Conservation (phyloP, 2,797 vertebrate genomes). For the Pristis pectinata region DNA sequence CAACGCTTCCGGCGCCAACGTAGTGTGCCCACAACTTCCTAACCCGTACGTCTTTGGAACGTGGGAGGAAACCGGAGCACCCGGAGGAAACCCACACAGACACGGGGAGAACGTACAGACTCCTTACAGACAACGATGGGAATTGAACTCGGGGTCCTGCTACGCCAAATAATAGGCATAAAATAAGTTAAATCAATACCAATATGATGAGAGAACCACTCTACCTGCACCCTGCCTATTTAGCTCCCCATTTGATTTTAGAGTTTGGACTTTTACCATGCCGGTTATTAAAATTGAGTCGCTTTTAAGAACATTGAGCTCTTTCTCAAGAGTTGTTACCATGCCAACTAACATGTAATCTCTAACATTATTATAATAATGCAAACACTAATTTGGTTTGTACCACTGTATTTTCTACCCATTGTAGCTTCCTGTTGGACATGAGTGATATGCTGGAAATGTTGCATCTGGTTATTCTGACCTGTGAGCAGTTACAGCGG, state of each 20-base stretch:
- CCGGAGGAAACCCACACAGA: no score
- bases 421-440: constrained; percentile 53
- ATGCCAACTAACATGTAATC: background rate
- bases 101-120: no score
- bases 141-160: background rate
- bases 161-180: background rate
- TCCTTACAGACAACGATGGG: no score
- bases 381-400: background rate
- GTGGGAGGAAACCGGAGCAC: no score
- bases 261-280: background rate
- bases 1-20: no score
- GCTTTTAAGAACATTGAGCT: background rate
- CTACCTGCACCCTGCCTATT: background rate
- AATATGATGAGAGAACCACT: no score
- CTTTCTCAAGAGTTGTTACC: background rate
- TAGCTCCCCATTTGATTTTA: background rate
- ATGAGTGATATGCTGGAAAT: constrained; percentile 47
- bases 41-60: no score
- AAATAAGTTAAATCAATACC: no score
- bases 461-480: constrained; percentile 34
- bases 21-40: no score
- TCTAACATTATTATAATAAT: background rate
- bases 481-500: constrained; percentile 34
- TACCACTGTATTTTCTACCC: constrained; percentile 30
- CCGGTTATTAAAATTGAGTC: background rate